Base-by-base conservation (phyloP, 2,888 invertebrate species). In the Eupeodes luniger region DNA sequence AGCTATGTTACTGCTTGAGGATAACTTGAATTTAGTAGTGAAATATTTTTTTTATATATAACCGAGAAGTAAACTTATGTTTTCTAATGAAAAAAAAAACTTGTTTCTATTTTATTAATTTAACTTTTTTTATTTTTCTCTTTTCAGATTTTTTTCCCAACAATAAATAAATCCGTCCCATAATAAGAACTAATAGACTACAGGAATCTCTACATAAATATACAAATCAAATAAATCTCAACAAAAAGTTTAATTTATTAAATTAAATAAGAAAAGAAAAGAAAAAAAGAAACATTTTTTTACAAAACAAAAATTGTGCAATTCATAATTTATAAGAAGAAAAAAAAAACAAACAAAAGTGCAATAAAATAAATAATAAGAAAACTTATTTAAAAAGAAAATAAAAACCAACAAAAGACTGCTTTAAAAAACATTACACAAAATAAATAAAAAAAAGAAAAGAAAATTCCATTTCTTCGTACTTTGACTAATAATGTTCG, bases 401-500 rank as follows among this genome's bases (percentile, higher is more conserved):
- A 36, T 19, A 49, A 69, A 69, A n/a, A n/a, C 16, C 2, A 59
- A 69, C 16, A 44, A 72, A 72, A 81, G 51, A 78, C 77, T 78
- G 62, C 72, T 55, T 9, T 14, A 62, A 34, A 79, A 19, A 0
- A 4, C 27, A 27, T 40, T 16, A 27, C 27, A 34, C 14, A 47
- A 40, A 44, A n/a, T 11, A 27, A 49, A 62, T 36, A 61, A 12
- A n/a, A 55, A 14, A 70, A 44, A 70, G 27, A 66, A 64, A 78
- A 36, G 66, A 16, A 82, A 64, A 27, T 40, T 27, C 47, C 19
- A 10, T 19, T 40, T 49, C 61, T 27, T 67, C 69, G 81, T 34
- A 75, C 72, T 84, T 80, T 40, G 70, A 69, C 34, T 85, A 89
- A 91, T 90, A 89, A 96, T 95, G 96, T 97, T 95, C 94, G 96